Evolutionary conservation across 2,797 vertebrate genomes (phyloP).

Genomic region (Coilia nasus): DNA sequence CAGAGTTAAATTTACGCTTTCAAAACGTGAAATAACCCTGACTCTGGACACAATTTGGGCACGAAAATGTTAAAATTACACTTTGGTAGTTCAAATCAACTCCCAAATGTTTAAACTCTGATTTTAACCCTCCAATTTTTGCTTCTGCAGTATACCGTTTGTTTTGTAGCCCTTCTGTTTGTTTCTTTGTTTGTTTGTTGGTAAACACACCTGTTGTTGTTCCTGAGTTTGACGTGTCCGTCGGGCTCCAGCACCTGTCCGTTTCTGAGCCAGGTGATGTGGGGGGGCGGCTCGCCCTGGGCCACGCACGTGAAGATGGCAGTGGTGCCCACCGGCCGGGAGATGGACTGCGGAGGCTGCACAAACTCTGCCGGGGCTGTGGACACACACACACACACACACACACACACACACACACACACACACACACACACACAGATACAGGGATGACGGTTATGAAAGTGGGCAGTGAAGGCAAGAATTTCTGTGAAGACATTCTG

Average conservation of each 20-base stretch:
- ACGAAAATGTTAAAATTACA: too few species aligned
- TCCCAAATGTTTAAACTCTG: too few species aligned
- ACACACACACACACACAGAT: too few species aligned
- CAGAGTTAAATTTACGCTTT: too few species aligned
- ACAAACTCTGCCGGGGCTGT: slow-evolving; percentile 95
- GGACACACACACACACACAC: slow-evolving; percentile 8
- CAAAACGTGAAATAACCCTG: too few species aligned
- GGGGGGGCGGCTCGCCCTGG: slow-evolving; percentile 90
- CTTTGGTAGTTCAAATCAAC: too few species aligned
- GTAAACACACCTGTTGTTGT: slow-evolving; percentile 90
- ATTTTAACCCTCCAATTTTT: too few species aligned
- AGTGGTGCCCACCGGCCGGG: slow-evolving; percentile 90
- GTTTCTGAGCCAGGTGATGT: slow-evolving; percentile 96
- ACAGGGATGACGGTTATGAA: background rate
- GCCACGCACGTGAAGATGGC: slow-evolving; percentile 96
- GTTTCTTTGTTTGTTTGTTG: background rate
- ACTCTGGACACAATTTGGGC: too few species aligned
- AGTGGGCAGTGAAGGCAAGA: too few species aligned
- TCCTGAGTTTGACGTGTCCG: slow-evolving; percentile 91
- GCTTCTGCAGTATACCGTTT: too few species aligned
- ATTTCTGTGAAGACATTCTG: too few species aligned
- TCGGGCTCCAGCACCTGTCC: slow-evolving; percentile 91
- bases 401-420: too few species aligned
- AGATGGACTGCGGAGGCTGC: slow-evolving; percentile 94
- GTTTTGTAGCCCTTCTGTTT: background rate